phyloP scores from a whole-genome alignment of 2,113 vertebrate species.

The Labeo rohita region DNA sequence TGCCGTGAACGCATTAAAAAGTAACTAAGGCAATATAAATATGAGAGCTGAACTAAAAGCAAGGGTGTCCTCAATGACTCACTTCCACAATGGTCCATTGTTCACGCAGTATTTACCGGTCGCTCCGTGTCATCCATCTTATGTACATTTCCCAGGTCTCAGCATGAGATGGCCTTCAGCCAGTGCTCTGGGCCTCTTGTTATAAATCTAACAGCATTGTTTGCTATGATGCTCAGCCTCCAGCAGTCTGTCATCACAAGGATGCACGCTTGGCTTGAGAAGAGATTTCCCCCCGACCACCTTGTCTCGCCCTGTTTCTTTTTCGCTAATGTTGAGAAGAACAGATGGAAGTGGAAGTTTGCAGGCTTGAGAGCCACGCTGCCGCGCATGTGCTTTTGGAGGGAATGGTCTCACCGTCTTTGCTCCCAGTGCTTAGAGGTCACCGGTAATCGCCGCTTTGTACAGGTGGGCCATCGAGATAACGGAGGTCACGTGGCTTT shows the following conservation, averaged over 20 bases:
- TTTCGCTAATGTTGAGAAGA: constrained; percentile 31
- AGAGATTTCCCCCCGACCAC: constrained; percentile 6
- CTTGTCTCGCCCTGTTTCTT: constrained; percentile 14
- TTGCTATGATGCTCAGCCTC: constrained; percentile 41
- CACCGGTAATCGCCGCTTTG: constrained; percentile 49
- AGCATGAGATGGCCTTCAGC: constrained; percentile 52
- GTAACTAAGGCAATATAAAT: constrained; percentile 18
- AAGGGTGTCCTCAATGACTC: constrained; percentile 19
- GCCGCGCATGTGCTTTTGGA: background rate
- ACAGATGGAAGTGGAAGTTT: constrained; percentile 35
- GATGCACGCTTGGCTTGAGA: constrained; percentile 35
- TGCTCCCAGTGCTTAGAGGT: constrained; percentile 47
- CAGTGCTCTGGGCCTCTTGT: constrained; percentile 26
- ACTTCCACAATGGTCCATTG: constrained; percentile 12
- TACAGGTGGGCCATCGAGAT: constrained; percentile 8
- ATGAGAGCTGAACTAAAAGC: constrained; percentile 20
- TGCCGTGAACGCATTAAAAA: background rate
- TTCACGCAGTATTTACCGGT: constrained; percentile 40
- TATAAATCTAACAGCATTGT: constrained; percentile 57
- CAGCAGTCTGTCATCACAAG: constrained; percentile 47
- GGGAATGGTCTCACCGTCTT: background rate
- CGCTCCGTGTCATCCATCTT: constrained; percentile 50
- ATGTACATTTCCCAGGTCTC: constrained; percentile 43
- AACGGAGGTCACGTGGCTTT: constrained; percentile 33
- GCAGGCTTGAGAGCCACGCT: constrained; percentile 23